phyloP scores from a whole-genome alignment of 2,797 vertebrate genomes.

The Acipenser oxyrinchus region DNA sequence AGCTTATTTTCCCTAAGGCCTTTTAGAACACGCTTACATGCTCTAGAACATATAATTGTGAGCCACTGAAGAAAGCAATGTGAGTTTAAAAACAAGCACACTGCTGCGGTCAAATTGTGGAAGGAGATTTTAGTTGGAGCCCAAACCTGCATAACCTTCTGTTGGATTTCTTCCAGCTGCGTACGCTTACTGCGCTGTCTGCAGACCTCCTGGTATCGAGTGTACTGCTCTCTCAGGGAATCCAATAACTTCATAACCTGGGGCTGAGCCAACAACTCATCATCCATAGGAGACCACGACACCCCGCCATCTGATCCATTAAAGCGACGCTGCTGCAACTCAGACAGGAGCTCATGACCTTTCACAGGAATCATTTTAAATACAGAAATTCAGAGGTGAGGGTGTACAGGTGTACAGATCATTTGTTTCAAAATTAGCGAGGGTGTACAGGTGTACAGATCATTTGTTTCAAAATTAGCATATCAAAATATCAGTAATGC shows the following conservation, averaged over 20 bases:
- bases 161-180: slow-evolving; percentile 89
- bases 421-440: too few species aligned
- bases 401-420: too few species aligned
- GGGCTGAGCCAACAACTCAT: slow-evolving; percentile 92
- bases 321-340: slow-evolving; percentile 91
- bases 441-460: too few species aligned
- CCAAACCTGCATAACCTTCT: slow-evolving; percentile 94
- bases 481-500: too few species aligned
- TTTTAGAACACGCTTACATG: too few species aligned
- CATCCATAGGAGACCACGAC: slow-evolving; percentile 93
- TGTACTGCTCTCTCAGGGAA: slow-evolving; percentile 89
- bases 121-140: too few species aligned
- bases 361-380: slow-evolving; percentile 8
- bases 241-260: slow-evolving; percentile 94
- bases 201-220: slow-evolving; percentile 90
- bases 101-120: too few species aligned
- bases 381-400: neutral
- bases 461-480: too few species aligned
- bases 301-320: slow-evolving; percentile 87
- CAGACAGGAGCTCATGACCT: slow-evolving; percentile 91
- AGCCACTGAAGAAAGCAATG: too few species aligned
- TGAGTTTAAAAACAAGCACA: too few species aligned
- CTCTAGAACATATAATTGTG: too few species aligned
- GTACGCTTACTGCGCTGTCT: slow-evolving; percentile 87
- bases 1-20: too few species aligned